Base-by-base conservation (phyloP, 2,113 vertebrate species). In the Thermophis baileyi region DNA sequence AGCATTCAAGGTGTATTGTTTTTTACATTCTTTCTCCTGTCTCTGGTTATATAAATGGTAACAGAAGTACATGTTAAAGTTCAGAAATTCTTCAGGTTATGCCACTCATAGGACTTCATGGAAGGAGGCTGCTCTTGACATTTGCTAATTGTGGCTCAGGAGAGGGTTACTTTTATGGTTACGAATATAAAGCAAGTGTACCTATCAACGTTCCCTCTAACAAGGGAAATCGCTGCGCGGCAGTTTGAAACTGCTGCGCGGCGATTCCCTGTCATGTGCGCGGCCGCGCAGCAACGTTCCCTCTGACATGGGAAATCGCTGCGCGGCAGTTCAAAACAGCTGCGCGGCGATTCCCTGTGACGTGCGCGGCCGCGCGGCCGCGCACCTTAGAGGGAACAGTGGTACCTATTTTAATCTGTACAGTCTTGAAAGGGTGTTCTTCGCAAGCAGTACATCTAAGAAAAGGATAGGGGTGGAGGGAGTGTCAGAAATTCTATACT, bases 381-480 rank as follows among this genome's bases (percentile, higher is more conserved):
- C n/a, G n/a, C n/a, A n/a, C n/a, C n/a, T n/a, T n/a, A n/a, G n/a
- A n/a, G n/a, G n/a, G n/a, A n/a, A n/a, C n/a, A n/a, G n/a, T n/a
- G n/a, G 88, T 10, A 35, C 51, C 88, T 89, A 81, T 89, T 92
- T 92, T 85, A 51, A 89, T 89, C 88, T 85, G 63, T 55, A 88
- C 81, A 92, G 74, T 89, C 87, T 49, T 74, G 40, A 30, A 40
- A 27, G 89, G 89, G 22, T 25, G 51, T 35, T 24, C 49, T 47
- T 85, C 20, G 16, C 20, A 9, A 35, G 49, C 27, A 47, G 57
- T 40, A 27, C 30, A 55, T 20, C 47, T 60, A 86, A 81, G 86
- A 90, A 88, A 90, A 54, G 20, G 50, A 89, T 53, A 16, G 4
- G 54, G 57, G 51, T 25, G 30, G 25, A 22, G 46, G 9, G 3